Conservation (phyloP, 2,888 invertebrate species). For the Sarcophaga subvicina region DNA sequence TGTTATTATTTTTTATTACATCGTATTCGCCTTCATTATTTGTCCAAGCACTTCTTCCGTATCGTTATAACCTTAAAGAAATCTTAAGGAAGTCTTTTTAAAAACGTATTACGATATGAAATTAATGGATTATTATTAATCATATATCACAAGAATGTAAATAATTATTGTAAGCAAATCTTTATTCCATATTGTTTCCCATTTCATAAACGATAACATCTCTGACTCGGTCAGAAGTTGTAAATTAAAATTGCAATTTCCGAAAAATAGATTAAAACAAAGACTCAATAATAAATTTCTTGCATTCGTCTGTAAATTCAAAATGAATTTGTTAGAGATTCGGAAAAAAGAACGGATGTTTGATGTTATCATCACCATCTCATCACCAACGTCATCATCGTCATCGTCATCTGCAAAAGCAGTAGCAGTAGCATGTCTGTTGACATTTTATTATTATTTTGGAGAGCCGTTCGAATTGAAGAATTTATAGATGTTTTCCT, state of each 20-base stretch:
- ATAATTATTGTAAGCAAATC: too few relatives aligned
- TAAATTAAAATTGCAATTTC: conserved; percentile 48
- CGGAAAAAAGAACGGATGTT: conserved; percentile 5
- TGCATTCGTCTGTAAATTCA: background rate
- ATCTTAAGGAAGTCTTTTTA: too few relatives aligned
- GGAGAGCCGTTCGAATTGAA: conserved; percentile 49
- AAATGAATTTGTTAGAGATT: background rate
- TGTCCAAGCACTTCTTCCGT: too few relatives aligned
- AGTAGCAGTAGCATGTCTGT: background rate
- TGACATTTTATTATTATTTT: conserved; percentile 40
- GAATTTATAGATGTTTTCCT: conserved; percentile 61
- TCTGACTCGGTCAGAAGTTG: background rate
- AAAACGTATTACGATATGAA: too few relatives aligned
- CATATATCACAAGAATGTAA: too few relatives aligned
- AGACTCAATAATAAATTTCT: conserved; percentile 3
- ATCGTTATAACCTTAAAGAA: too few relatives aligned
- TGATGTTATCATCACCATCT: conserved; percentile 14
- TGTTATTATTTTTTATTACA: too few relatives aligned
- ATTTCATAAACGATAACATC: background rate
- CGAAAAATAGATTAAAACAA: conserved; percentile 22
- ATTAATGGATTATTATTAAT: too few relatives aligned
- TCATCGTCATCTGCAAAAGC: background rate
- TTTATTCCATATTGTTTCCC: background rate
- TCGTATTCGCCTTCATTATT: too few relatives aligned
- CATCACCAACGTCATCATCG: background rate